A percentile compares a stretch with the other conserved stretches of the same genome.
These are phyloP conservation scores for Blennius ocellaris DNA, from an alignment of 2,113 vertebrate species.

Conservation along the genomic window DNA sequence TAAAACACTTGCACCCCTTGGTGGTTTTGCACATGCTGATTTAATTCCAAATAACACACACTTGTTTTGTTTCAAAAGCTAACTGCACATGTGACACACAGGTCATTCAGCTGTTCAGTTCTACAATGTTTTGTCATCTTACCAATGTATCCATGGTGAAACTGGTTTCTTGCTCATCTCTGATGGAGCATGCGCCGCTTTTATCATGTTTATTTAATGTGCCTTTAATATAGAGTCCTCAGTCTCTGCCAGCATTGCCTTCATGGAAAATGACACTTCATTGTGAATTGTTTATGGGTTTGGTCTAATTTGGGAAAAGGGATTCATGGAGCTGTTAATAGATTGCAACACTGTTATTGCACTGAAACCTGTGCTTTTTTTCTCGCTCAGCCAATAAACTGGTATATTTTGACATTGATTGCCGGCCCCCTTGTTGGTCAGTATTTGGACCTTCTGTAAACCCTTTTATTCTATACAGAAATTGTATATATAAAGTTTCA, in stretches of 20 bases:
- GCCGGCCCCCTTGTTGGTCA: too few relatives aligned
- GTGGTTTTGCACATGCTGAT: too few relatives aligned
- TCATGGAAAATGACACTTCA: constrained; percentile 20
- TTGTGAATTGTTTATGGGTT: not conserved
- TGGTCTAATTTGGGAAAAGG: constrained; percentile 13
- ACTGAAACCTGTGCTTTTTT: not conserved
- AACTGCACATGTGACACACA: not conserved
- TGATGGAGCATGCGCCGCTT: not conserved
- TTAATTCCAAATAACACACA: too few relatives aligned
- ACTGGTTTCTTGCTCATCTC: not conserved
- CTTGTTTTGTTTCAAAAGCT: not conserved
- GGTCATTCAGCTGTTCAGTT: too few relatives aligned
- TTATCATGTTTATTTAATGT: constrained; percentile 18
- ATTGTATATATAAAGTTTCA: too few relatives aligned
- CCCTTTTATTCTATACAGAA: too few relatives aligned
- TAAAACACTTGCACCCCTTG: too few relatives aligned
- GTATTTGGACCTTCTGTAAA: too few relatives aligned
- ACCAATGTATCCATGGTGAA: constrained; percentile 10
- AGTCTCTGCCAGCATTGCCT: not conserved
- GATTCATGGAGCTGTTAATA: not conserved
- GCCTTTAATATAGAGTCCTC: constrained; percentile 7
- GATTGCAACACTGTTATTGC: not conserved
- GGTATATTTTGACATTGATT: too few relatives aligned
- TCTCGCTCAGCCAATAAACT: not conserved
- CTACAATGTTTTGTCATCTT: too few relatives aligned